A percentile compares a stretch with the other conserved stretches of the same genome.
phyloP scores from a whole-genome alignment of 2,113 vertebrate species.

The Anguilla rostrata region DNA sequence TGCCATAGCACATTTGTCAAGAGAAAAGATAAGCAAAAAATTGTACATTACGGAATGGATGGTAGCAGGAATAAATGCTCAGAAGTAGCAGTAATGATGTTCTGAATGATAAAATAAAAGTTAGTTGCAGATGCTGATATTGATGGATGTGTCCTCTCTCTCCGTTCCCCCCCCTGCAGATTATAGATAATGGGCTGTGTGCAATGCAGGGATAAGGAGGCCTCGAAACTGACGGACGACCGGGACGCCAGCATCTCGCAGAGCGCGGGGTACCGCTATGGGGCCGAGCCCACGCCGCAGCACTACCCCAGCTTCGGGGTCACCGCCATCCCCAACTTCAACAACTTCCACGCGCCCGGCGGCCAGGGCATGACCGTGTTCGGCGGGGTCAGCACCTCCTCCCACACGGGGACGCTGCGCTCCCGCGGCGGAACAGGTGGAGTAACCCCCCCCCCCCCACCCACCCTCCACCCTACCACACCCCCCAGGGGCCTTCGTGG shows the following conservation, averaged over 20 bases:
- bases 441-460: conserved; percentile 1
- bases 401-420: conserved; percentile 86
- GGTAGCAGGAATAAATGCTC: neutral
- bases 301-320: conserved; percentile 87
- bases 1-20: neutral
- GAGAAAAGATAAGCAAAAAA: neutral
- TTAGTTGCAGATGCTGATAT: neutral
- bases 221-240: conserved; percentile 91
- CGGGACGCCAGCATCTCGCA: conserved; percentile 84
- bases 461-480: neutral
- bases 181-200: conserved; percentile 99
- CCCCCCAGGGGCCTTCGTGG: neutral
- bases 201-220: conserved; percentile 99
- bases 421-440: conserved; percentile 89
- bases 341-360: conserved; percentile 86
- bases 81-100: neutral
- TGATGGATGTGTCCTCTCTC: neutral
- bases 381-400: conserved; percentile 87
- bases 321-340: conserved; percentile 93
- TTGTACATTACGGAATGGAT: neutral
- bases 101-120: too few relatives aligned
- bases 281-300: conserved; percentile 87
- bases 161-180: conserved; percentile 57
- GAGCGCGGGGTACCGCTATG: conserved; percentile 87
- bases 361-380: conserved; percentile 88